Evolutionary conservation across 2,797 vertebrate species (phyloP), one percentile per base, ranked within the genome.

Genomic region (Xerus rutilus): DNA sequence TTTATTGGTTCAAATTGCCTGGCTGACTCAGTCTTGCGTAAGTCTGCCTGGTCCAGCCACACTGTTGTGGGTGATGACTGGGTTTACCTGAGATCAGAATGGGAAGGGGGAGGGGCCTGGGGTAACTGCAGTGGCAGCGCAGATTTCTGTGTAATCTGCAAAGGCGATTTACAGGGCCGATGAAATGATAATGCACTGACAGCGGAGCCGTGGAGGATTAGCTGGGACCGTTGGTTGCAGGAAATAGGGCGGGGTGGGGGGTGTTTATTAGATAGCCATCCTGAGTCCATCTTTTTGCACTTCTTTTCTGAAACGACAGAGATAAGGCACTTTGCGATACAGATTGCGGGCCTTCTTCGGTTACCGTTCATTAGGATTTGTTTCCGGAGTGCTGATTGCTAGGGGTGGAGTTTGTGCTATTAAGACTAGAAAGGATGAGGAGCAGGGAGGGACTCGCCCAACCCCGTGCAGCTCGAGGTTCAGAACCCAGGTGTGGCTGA

Each of bases 1-100:
- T 99, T 99, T 98, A 99, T 98, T 99, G 98, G 98, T 98, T 99
- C 98, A 98, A 98, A 98, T 98, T 98, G 98, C 98, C 98, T 84
- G 97, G 97, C 97, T 98, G 98, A 98, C 98, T 98, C 98, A 98
- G 92, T 97, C 97, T 98, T 99, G 98, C 97, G 84, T 97, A 98
- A 98, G 98, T 97, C 98, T 98, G 98, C 97, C 88, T 92, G 97
- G 96, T 96, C 98, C 97, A 98, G 98, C 98, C 97, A 97, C 97
- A 96, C 96, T 97, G 98, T 98, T 95, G 97, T 78, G 94, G 65
- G 21, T 98, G 98, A 98, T 98, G 98, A 98, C 96, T 94, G 97
- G 98, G 97, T 98, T 98, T 98, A 98, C 98, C 98, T 98, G 98
- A 98, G 97, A 98, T 98, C 98, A 98, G 97, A 98, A 98, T 92